These are phyloP conservation scores for Caenorhabditis macrosperma DNA, from an alignment of 2,888 invertebrate genomes.

Conservation along the genomic window DNA sequence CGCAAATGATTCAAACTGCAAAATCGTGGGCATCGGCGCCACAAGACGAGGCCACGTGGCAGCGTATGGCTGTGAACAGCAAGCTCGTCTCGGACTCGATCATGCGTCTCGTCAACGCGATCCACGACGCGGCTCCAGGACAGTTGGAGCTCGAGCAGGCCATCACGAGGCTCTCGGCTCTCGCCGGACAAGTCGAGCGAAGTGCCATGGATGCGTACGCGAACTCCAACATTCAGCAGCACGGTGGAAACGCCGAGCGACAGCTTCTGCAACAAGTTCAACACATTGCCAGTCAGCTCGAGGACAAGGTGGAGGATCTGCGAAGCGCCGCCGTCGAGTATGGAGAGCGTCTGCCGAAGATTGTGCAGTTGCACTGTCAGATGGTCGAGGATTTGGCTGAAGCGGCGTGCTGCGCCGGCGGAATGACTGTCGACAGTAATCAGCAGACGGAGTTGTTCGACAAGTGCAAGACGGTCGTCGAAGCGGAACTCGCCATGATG, in stretches of 20 bases:
- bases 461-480: constrained; percentile 87
- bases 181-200: constrained; percentile 84
- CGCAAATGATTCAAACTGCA: constrained; percentile 86
- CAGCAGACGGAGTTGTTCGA: constrained; percentile 89
- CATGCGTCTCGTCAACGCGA: constrained; percentile 91
- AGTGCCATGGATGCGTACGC: constrained; percentile 60
- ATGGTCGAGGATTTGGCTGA: constrained; percentile 89
- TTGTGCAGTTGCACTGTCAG: constrained; percentile 82
- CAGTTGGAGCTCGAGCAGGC: constrained; percentile 92
- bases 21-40: constrained; percentile 87
- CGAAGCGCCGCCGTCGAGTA: constrained; percentile 82
- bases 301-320: constrained; percentile 84
- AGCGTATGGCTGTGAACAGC: constrained; percentile 92
- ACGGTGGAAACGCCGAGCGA: constrained; percentile 68
- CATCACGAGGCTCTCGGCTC: constrained; percentile 82
- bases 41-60: constrained; percentile 94
- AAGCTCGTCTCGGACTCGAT: constrained; percentile 91
- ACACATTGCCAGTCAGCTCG: constrained; percentile 88
- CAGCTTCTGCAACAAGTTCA: constrained; percentile 87
- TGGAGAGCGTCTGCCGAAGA: constrained; percentile 93
- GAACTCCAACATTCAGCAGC: constrained; percentile 44
- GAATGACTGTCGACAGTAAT: constrained; percentile 60
- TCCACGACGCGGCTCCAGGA: constrained; percentile 93
- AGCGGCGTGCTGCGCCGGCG: constrained; percentile 85
- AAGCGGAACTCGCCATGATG: constrained; percentile 87